These are phyloP conservation scores for Anthophora plumipes DNA, from an alignment of 2,888 invertebrate species.

Conservation along the genomic window DNA sequence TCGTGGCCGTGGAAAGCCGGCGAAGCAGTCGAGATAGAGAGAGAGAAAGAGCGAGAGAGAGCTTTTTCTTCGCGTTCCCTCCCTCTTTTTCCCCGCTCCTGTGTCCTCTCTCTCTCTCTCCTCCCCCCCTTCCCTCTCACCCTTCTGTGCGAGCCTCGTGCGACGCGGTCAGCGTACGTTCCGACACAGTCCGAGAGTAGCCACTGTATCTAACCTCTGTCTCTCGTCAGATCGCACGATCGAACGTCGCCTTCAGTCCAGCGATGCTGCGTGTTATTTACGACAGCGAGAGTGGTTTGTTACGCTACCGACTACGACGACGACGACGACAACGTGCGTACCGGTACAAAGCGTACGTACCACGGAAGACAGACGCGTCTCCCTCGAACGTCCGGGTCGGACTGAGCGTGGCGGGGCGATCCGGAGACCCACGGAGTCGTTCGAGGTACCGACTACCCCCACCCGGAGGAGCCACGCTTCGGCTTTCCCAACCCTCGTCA, in stretches of 20 bases:
- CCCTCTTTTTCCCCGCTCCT: conserved; percentile 54
- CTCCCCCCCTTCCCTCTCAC: conserved; percentile 29
- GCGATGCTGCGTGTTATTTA: conserved; percentile 13
- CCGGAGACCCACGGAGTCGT: conserved; percentile 74
- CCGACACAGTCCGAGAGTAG: conserved; percentile 17
- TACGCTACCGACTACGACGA: conserved; percentile 2
- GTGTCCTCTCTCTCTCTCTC: conserved; percentile 48
- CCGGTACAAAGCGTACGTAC: conserved; percentile 56
- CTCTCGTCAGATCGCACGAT: conserved; percentile 16
- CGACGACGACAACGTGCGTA: conserved; percentile 62
- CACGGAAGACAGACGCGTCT: conserved; percentile 75
- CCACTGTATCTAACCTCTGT: conserved; percentile 3
- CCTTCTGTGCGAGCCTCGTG: conserved; percentile 43
- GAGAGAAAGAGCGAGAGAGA: conserved; percentile 56
- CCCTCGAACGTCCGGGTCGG: conserved; percentile 83
- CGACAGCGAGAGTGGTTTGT: conserved; percentile 12
- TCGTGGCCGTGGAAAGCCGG: conserved; percentile 79
- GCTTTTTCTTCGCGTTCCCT: conserved; percentile 72
- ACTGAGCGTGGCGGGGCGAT: conserved; percentile 79
- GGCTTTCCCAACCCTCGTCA: conserved; percentile 70
- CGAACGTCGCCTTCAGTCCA: neutral
- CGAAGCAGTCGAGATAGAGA: conserved; percentile 66
- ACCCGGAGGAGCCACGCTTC: conserved; percentile 81
- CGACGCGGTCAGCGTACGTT: conserved; percentile 41
- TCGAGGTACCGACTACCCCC: conserved; percentile 80